Conservation (phyloP, 2,797 vertebrate species). For the Pseudocheirus occidentalis region DNA sequence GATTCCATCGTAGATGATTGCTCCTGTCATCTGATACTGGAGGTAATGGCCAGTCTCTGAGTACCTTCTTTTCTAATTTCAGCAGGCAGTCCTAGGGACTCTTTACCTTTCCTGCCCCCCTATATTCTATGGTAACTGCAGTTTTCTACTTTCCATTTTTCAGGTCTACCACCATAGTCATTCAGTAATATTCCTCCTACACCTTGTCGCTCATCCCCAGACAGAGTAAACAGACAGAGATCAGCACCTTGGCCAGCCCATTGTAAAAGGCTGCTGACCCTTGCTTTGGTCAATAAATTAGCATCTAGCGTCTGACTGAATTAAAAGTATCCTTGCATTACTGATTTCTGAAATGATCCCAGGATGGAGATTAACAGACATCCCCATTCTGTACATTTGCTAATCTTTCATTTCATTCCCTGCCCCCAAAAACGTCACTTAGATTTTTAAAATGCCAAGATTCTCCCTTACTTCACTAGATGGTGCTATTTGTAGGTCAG, state of each 20-base stretch:
- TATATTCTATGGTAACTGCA: not conserved
- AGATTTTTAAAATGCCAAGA: constrained; percentile 3
- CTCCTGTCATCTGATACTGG: not conserved
- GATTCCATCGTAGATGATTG: not conserved
- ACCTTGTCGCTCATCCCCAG: not conserved
- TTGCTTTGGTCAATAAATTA: not conserved
- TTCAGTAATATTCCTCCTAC: not conserved
- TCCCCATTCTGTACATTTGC: not conserved
- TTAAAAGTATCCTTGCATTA: constrained; percentile 7
- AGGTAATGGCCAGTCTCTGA: not conserved
- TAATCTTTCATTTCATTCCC: not conserved
- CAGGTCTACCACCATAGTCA: not conserved
- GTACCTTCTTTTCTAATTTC: not conserved
- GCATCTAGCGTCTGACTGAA: not conserved
- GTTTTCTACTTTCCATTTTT: not conserved
- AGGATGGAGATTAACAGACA: not conserved
- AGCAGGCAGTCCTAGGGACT: not conserved
- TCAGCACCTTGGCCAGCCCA: not conserved
- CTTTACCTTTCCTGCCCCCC: not conserved
- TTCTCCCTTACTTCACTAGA: constrained; percentile 73
- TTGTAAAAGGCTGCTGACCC: not conserved
- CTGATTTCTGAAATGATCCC: constrained; percentile 8
- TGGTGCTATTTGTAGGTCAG: constrained; percentile 71
- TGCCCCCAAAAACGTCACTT: not conserved
- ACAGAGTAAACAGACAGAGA: not conserved